phyloP scores from a whole-genome alignment of 2,113 vertebrate species.

The Crypturellus undulatus region DNA sequence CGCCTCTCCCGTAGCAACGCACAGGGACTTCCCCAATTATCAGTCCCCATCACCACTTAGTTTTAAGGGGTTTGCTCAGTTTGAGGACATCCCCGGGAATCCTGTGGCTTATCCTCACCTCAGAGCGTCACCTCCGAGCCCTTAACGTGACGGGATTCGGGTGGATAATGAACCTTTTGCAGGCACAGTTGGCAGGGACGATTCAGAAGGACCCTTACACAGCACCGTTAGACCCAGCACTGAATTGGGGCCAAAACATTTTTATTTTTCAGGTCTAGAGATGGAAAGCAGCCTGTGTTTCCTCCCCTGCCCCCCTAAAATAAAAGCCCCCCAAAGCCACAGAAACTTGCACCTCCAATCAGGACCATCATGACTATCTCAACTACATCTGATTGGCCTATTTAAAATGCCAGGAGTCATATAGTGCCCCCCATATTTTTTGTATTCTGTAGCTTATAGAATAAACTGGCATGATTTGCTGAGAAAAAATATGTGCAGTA shows the following conservation, averaged over 20 bases:
- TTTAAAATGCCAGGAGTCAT: constrained; percentile 71
- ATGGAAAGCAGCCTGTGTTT: constrained; percentile 9
- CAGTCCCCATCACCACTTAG: background rate
- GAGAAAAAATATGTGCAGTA: constrained; percentile 62
- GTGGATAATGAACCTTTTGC: background rate
- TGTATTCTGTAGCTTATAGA: constrained; percentile 54
- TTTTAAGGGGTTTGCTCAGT: background rate
- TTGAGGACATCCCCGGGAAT: background rate
- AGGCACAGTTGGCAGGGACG: background rate
- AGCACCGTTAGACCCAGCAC: background rate
- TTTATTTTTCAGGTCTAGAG: constrained; percentile 42
- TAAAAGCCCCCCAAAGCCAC: constrained; percentile 60
- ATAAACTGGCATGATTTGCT: constrained; percentile 51
- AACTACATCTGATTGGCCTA: constrained; percentile 80
- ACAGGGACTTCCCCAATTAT: background rate
- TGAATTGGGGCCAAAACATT: background rate
- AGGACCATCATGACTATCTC: constrained; percentile 76
- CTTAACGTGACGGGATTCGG: fast-evolving
- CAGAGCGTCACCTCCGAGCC: background rate
- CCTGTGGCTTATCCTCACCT: background rate
- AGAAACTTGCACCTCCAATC: constrained; percentile 80
- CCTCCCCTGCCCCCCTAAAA: background rate
- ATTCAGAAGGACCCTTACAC: background rate
- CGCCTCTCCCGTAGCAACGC: background rate
- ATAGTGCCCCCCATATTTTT: constrained; percentile 41